Evolutionary conservation across 1,140 invertebrate species (phyloP), one percentile per base, ranked within the genome.

Genomic region (Pseudomyrmex flavicornis): DNA sequence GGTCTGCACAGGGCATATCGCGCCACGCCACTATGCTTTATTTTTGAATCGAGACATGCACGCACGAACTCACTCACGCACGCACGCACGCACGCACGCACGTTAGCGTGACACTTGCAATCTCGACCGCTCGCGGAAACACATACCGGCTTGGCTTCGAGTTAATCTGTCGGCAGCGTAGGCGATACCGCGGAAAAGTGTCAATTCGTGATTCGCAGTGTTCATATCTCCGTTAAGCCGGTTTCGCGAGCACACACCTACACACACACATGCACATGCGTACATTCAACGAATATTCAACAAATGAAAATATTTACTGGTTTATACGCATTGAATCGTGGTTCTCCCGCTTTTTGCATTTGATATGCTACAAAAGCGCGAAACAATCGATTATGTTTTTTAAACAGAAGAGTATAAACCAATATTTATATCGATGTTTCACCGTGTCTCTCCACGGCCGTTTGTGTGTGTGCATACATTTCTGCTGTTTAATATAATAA

Each of bases 71-170:
- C 3, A 35, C 35, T 0, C 5, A 35, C 35, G 5, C 35, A 35
- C 35, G 2, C 5, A 35, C 35, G 5, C 35, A 35, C 35, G 62
- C 35, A 52, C 7, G 58, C 83, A 83, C 69, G 79, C 69, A 85
- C 50, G 79, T 22, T 85, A 83, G 84, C 84, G 84, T 83, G 84
- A 70, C 80, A 85, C 84, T 85, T 63, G 84, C 79, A 75, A 85
- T 83, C 79, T 74, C 54, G 12, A 63, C 54, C 65, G 63, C 77
- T 73, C 68, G 69, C 69, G 77, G 76, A 85, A 82, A 85, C 58
- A 66, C 62, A 58, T 65, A 46, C 77, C 50, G 44, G 48, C 35
- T 35, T 20, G 12, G 46, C 58, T 44, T 5, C 66, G 65, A 54
- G 61, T 82, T 66, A 85, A 82, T 85, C 66, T 58, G 62, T 22